A percentile compares a stretch with the other conserved stretches of the same genome.
Evolutionary conservation across 2,113 vertebrate species (phyloP).

Genomic region (Danionella cerebrum): DNA sequence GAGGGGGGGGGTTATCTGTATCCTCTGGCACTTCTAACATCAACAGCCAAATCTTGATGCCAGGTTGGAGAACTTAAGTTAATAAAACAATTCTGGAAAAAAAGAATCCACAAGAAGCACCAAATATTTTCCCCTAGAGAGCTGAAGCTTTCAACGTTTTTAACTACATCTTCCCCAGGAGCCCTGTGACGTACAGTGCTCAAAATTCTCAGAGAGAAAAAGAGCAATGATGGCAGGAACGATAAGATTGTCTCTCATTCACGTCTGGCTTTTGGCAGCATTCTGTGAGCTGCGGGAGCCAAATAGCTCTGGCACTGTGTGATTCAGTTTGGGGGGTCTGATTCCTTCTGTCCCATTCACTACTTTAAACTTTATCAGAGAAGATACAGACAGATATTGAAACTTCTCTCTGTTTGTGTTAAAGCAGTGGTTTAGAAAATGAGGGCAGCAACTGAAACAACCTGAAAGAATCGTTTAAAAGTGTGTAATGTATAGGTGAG

Average conservation of each 20-base stretch:
- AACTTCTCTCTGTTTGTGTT: conserved; percentile 9
- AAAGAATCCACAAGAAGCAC: background rate
- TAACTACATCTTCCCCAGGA: conserved; percentile 27
- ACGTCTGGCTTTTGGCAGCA: conserved; percentile 33
- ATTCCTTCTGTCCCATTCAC: background rate
- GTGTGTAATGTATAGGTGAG: conserved; percentile 29
- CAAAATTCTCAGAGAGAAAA: background rate
- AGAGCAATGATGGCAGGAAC: conserved; percentile 16
- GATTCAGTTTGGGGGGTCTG: conserved; percentile 20
- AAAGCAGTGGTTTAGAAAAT: background rate
- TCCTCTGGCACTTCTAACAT: too few relatives aligned
- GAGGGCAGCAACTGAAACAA: conserved; percentile 30
- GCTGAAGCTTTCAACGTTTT: conserved; percentile 14
- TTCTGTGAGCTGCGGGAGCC: conserved; percentile 12
- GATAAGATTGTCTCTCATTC: conserved; percentile 31
- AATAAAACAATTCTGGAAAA: too few relatives aligned
- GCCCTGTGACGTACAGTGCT: conserved; percentile 20
- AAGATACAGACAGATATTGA: conserved; percentile 22
- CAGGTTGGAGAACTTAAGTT: too few relatives aligned
- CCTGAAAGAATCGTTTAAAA: conserved; percentile 35
- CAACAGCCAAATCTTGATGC: too few relatives aligned
- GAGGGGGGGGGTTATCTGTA: too few relatives aligned
- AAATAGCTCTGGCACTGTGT: conserved; percentile 23
- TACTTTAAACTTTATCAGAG: conserved; percentile 28
- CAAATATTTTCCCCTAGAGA: conserved; percentile 25